Conservation (phyloP, 2,113 vertebrate genomes). For the Pteronura brasiliensis region DNA sequence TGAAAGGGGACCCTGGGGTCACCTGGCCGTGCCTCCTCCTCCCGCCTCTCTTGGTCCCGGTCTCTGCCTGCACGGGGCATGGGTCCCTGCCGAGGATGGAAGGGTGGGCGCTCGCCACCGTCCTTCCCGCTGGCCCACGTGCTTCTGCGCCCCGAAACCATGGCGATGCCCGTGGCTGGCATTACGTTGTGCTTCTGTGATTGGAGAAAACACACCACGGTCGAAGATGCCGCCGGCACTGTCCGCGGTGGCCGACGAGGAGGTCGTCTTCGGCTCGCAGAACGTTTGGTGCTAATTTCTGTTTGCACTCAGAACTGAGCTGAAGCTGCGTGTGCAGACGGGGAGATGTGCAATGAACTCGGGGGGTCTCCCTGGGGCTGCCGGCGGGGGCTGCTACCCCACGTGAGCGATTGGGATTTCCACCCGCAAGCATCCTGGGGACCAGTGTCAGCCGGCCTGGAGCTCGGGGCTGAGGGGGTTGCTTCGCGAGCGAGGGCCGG, state of each 20-base stretch:
- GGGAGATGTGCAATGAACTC: constrained; percentile 29
- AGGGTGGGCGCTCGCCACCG: constrained; percentile 71
- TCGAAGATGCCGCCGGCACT: not conserved
- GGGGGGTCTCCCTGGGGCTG: not conserved
- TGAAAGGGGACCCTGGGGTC: constrained; percentile 79
- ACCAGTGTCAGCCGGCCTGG: rapidly evolving
- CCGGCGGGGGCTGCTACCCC: not conserved
- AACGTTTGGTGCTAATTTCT: constrained; percentile 85
- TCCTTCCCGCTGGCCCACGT: not conserved
- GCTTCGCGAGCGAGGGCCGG: rapidly evolving
- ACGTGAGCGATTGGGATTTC: not conserved
- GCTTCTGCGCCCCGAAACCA: not conserved
- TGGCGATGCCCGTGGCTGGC: rapidly evolving
- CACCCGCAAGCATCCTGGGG: not conserved
- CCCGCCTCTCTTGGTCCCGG: constrained; percentile 54
- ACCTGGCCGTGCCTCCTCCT: constrained; percentile 73
- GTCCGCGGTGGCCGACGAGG: constrained; percentile 11
- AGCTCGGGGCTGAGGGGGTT: constrained; percentile 3
- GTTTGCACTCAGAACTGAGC: constrained; percentile 55
- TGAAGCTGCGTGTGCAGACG: not conserved
- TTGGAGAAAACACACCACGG: not conserved
- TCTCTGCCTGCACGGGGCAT: not conserved
- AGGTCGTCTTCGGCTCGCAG: constrained; percentile 70
- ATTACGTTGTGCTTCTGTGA: not conserved
- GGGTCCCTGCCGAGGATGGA: constrained; percentile 35